Evolutionary conservation across 2,888 invertebrate genomes (phyloP).

Genomic region (Heliconius hortense): DNA sequence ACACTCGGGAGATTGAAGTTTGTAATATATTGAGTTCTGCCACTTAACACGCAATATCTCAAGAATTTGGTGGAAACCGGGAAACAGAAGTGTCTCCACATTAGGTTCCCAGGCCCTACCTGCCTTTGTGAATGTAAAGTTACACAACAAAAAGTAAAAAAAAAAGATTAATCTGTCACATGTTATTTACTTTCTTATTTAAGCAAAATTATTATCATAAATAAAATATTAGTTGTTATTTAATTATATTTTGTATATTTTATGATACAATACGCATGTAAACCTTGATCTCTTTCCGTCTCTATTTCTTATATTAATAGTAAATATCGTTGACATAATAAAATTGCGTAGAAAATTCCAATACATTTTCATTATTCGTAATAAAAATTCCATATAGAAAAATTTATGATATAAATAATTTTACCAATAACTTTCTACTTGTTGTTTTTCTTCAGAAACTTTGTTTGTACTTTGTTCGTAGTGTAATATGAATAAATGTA

Average conservation of each 20-base stretch:
- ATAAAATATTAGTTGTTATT: not conserved
- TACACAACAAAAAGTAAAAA: too few species aligned
- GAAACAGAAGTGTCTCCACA: too few species aligned
- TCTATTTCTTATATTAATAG: not conserved
- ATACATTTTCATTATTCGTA: not conserved
- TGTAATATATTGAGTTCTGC: too few species aligned
- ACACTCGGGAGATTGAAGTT: too few species aligned
- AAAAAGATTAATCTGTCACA: too few species aligned
- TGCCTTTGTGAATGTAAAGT: too few species aligned
- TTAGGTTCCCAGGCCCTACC: too few species aligned
- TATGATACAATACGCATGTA: not conserved
- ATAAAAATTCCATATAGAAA: constrained; percentile 6
- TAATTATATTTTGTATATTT: not conserved
- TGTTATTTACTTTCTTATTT: too few species aligned
- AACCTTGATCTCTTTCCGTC: not conserved
- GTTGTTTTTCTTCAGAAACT: not conserved
- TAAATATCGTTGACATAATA: constrained; percentile 2
- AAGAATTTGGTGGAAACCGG: too few species aligned
- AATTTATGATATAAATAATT: not conserved
- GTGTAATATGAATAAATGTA: not conserved
- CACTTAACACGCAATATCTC: too few species aligned
- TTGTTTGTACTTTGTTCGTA: not conserved
- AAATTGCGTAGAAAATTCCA: not conserved
- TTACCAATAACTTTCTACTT: not conserved
- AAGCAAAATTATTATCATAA: not conserved